These are phyloP conservation scores for Sturnus vulgaris DNA, from an alignment of 2,113 vertebrate species.

Conservation along the genomic window DNA sequence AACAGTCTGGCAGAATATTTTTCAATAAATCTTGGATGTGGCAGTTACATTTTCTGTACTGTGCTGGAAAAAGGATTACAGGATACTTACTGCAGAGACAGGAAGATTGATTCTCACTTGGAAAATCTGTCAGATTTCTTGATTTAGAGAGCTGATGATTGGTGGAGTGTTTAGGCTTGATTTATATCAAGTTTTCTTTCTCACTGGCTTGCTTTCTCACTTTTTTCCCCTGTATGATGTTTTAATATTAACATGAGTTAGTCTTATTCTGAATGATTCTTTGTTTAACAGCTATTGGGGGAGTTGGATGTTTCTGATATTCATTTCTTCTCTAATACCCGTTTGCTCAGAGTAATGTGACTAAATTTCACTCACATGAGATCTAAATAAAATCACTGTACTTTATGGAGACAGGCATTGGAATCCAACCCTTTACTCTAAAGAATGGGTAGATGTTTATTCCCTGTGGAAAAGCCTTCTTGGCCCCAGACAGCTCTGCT, in stretches of 20 bases:
- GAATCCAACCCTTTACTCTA: neutral
- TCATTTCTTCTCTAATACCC: neutral
- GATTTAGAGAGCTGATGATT: constrained; percentile 72
- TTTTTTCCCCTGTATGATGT: neutral
- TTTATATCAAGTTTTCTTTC: constrained; percentile 54
- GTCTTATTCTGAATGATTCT: neutral
- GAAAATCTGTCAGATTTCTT: constrained; percentile 72
- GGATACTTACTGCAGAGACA: constrained; percentile 72
- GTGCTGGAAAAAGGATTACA: constrained; percentile 67
- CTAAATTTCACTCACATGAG: neutral
- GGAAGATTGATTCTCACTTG: constrained; percentile 75
- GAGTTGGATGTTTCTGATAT: neutral
- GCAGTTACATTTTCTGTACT: constrained; percentile 68
- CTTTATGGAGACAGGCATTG: fast-evolving
- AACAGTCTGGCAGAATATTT: constrained; percentile 63
- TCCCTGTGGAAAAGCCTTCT: neutral
- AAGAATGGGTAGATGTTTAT: neutral
- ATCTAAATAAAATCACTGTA: neutral
- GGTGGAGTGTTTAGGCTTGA: constrained; percentile 64
- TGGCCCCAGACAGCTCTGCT: neutral
- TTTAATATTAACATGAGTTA: neutral
- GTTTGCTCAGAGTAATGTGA: neutral
- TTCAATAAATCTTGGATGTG: constrained; percentile 64
- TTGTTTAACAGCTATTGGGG: neutral
- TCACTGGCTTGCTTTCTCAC: neutral